phyloP scores from a whole-genome alignment of 2,797 vertebrate genomes.

The Lepilemur septentrionalis region DNA sequence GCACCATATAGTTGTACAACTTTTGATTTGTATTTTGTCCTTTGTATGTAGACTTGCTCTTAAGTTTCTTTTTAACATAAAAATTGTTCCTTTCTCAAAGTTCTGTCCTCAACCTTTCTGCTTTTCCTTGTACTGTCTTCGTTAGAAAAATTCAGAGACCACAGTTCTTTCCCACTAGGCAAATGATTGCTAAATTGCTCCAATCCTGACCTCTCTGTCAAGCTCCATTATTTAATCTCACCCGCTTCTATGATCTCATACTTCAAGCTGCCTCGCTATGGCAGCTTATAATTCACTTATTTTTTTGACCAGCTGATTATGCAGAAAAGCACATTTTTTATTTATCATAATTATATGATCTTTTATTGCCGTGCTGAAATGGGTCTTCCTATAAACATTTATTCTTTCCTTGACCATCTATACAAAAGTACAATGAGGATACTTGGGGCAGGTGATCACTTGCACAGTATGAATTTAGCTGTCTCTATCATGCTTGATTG shows the following conservation, averaged over 20 bases:
- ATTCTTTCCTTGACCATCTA: not conserved
- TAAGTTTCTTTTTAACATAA: not conserved
- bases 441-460: not conserved
- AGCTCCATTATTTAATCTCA: not conserved
- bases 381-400: not conserved
- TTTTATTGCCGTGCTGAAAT: not conserved
- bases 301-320: not conserved
- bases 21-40: not conserved
- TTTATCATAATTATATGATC: not conserved
- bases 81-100: not conserved
- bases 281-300: not conserved
- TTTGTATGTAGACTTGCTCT: not conserved
- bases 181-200: not conserved
- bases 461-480: not conserved
- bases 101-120: not conserved
- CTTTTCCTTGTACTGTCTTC: not conserved
- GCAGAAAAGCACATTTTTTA: not conserved
- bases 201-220: not conserved
- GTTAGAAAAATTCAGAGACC: not conserved
- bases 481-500: not conserved
- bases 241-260: not conserved
- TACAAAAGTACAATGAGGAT: not conserved
- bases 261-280: not conserved
- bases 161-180: not conserved
- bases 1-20: not conserved